phyloP scores from a whole-genome alignment of 2,797 vertebrate species.

The Limosa lapponica region DNA sequence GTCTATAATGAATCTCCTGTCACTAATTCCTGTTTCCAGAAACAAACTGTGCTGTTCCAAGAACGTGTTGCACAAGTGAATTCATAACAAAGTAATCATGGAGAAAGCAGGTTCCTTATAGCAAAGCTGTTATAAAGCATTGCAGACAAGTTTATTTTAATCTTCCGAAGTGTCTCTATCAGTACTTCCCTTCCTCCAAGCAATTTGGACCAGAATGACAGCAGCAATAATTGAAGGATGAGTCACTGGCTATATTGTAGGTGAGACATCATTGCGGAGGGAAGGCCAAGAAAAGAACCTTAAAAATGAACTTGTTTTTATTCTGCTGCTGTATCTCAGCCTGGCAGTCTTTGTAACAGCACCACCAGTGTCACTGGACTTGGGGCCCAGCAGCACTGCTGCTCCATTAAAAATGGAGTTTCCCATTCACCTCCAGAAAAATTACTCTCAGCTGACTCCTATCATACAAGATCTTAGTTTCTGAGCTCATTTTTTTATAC shows the following conservation, averaged over 20 bases:
- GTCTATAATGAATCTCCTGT: conserved; percentile 41
- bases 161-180: conserved; percentile 37
- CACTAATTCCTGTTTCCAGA: conserved; percentile 52
- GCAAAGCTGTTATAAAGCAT: conserved; percentile 57
- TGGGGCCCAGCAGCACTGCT: rapidly evolving
- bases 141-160: conserved; percentile 50
- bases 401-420: not conserved
- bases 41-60: conserved; percentile 52
- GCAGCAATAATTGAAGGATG: conserved; percentile 53
- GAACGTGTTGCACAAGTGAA: conserved; percentile 57
- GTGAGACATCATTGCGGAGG: conserved; percentile 18
- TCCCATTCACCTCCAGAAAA: not conserved
- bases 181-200: conserved; percentile 63
- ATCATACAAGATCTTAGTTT: not conserved
- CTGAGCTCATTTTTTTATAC: not conserved
- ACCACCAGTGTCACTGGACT: rapidly evolving
- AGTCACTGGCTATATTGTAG: conserved; percentile 65
- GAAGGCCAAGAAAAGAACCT: conserved; percentile 49
- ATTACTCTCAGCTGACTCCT: not conserved
- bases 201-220: conserved; percentile 67
- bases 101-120: conserved; percentile 24
- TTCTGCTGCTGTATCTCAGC: not conserved
- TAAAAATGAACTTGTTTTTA: conserved; percentile 31
- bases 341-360: not conserved
- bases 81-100: conserved; percentile 50